Evolutionary conservation across 2,797 vertebrate genomes (phyloP).

Genomic region (Sphaeramia orbicularis): DNA sequence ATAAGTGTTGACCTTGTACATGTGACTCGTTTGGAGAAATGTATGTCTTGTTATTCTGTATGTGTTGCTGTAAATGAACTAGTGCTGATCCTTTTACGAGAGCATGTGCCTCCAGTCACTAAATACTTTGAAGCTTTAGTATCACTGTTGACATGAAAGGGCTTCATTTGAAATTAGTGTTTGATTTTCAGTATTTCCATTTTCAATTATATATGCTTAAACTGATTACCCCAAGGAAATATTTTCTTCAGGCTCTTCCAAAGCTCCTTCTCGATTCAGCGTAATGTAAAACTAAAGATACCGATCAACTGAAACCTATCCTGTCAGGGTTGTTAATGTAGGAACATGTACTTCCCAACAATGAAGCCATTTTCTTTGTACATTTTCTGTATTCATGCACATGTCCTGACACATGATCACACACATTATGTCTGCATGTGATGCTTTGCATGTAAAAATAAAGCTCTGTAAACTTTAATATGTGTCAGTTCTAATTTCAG

Average conservation of each 20-base stretch:
- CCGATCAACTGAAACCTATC: slow-evolving; percentile 6
- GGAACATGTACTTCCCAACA: neutral
- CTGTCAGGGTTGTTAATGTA: neutral
- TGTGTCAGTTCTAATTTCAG: too few species aligned
- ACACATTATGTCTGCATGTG: neutral
- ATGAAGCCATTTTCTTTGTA: neutral
- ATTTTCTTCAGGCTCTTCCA: neutral
- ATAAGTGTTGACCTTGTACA: too few species aligned
- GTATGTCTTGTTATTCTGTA: too few species aligned
- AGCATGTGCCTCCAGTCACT: slow-evolving; percentile 18
- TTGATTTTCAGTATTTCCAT: slow-evolving; percentile 25
- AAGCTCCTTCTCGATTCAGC: neutral
- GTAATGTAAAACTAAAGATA: slow-evolving; percentile 14
- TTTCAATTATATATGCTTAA: slow-evolving; percentile 16
- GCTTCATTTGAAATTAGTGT: slow-evolving; percentile 33
- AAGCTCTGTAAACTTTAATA: too few species aligned
- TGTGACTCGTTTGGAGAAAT: too few species aligned
- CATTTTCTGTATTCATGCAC: neutral
- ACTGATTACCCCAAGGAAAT: slow-evolving; percentile 1
- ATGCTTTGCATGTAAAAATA: too few species aligned
- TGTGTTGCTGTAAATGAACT: neutral
- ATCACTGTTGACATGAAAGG: slow-evolving; percentile 27
- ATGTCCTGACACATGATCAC: neutral
- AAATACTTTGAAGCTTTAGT: neutral
- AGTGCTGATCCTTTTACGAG: slow-evolving; percentile 17